Conservation (phyloP, 1,140 invertebrate species). For the Microplitis demolitor region DNA sequence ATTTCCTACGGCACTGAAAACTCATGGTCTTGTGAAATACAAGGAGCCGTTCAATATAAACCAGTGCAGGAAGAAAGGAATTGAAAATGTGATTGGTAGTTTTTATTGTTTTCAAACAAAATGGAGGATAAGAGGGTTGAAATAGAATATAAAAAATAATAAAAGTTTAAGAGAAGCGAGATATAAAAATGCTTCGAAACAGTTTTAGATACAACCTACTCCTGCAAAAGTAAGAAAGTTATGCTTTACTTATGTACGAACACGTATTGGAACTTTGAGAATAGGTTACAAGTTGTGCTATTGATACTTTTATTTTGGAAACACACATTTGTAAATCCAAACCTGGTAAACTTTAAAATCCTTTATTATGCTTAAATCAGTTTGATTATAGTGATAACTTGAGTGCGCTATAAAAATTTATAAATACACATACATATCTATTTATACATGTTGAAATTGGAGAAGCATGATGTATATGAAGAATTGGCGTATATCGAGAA, state of each 20-base stretch:
- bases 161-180: slow-evolving; percentile 20
- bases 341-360: no score
- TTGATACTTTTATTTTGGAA: neutral
- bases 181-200: slow-evolving; percentile 3
- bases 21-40: neutral
- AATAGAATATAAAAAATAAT: slow-evolving; percentile 20
- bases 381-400: no score
- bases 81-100: slow-evolving; percentile 51
- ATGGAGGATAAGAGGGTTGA: slow-evolving; percentile 9
- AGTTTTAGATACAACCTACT: slow-evolving; percentile 7
- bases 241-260: slow-evolving; percentile 47
- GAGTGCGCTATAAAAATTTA: no score
- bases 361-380: no score
- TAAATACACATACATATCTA: no score
- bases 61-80: slow-evolving; percentile 34
- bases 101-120: slow-evolving; percentile 45
- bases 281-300: slow-evolving; percentile 2
- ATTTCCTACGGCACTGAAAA: neutral
- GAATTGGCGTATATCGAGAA: no score
- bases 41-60: neutral
- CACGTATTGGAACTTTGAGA: slow-evolving; percentile 34
- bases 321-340: no score
- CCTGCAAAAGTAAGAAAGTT: slow-evolving; percentile 21
- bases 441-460: no score
- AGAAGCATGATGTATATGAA: no score